Percentiles rank a stretch among this genome's conserved stretches.
phyloP scores from a whole-genome alignment of 2,113 vertebrate genomes.

The Phoenicopterus ruber region DNA sequence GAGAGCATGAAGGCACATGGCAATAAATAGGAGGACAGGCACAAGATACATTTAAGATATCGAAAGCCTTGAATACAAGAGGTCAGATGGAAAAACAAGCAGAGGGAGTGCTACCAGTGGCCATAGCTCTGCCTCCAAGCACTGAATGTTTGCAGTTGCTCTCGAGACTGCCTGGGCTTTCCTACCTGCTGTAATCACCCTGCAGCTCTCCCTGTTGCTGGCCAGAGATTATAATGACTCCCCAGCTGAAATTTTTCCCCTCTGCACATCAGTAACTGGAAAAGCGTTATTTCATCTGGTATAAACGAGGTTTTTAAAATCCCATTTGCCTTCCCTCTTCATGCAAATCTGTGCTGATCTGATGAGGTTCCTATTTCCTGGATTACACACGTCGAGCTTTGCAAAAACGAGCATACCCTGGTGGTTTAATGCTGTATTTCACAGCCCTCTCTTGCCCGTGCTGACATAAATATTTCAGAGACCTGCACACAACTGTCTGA shows the following conservation, averaged over 20 bases:
- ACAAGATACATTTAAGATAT: background rate
- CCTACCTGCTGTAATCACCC: background rate
- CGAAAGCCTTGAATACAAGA: background rate
- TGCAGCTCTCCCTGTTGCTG: background rate
- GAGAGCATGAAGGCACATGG: background rate
- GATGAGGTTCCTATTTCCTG: conserved; percentile 68
- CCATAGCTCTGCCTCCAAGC: background rate
- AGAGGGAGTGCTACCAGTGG: background rate
- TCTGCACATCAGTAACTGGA: conserved; percentile 13
- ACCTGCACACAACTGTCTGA: conserved; percentile 5
- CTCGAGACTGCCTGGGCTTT: background rate
- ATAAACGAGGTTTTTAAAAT: conserved; percentile 66
- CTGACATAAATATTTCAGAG: conserved; percentile 49
- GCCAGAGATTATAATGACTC: background rate
- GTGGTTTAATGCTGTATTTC: background rate
- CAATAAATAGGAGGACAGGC: background rate
- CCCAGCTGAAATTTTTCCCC: background rate
- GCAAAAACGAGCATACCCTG: background rate
- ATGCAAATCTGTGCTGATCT: conserved; percentile 63
- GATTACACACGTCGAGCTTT: conserved; percentile 54
- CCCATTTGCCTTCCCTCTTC: conserved; percentile 61
- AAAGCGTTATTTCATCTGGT: conserved; percentile 42
- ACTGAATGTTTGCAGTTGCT: background rate
- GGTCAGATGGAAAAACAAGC: background rate
- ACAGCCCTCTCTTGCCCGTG: background rate